These are phyloP conservation scores for Epirrhoe tristata DNA, from an alignment of 2,888 invertebrate genomes.

Conservation along the genomic window DNA sequence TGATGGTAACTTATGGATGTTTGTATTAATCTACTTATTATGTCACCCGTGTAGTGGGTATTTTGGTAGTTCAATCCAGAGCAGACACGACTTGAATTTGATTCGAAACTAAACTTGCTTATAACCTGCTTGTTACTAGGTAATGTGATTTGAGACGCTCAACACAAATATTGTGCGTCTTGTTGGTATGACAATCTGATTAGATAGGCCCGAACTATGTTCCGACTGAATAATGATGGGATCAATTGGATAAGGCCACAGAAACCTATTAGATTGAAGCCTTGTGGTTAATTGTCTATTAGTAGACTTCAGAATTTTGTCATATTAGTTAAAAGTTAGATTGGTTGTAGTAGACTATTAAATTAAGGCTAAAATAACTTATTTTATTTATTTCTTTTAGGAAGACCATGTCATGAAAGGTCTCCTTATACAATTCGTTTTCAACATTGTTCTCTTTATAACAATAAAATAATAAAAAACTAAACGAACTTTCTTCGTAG, in stretches of 20 bases:
- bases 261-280: slow-evolving; percentile 26
- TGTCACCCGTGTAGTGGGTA: slow-evolving; percentile 33
- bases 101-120: slow-evolving; percentile 76
- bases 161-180: slow-evolving; percentile 80
- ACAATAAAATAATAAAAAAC: no score
- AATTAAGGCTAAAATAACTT: no score
- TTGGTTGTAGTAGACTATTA: no score
- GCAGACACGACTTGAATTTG: slow-evolving; percentile 77
- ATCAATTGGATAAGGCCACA: slow-evolving; percentile 48
- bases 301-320: no score
- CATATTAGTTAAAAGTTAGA: no score
- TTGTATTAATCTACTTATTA: slow-evolving; percentile 30
- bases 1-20: slow-evolving; percentile 16
- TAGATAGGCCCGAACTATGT: slow-evolving; percentile 68
- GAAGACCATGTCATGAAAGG: no score
- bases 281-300: neutral
- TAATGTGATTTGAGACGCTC: slow-evolving; percentile 81
- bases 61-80: slow-evolving; percentile 39
- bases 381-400: no score
- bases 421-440: no score
- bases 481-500: no score
- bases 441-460: no score
- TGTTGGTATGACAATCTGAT: slow-evolving; percentile 71
- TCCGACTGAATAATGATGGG: slow-evolving; percentile 68
- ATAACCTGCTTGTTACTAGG: slow-evolving; percentile 76